Percentiles rank a stretch among this genome's conserved stretches.
Evolutionary conservation across 2,888 invertebrate genomes (phyloP).

Genomic region (Chymomyza procnemis): DNA sequence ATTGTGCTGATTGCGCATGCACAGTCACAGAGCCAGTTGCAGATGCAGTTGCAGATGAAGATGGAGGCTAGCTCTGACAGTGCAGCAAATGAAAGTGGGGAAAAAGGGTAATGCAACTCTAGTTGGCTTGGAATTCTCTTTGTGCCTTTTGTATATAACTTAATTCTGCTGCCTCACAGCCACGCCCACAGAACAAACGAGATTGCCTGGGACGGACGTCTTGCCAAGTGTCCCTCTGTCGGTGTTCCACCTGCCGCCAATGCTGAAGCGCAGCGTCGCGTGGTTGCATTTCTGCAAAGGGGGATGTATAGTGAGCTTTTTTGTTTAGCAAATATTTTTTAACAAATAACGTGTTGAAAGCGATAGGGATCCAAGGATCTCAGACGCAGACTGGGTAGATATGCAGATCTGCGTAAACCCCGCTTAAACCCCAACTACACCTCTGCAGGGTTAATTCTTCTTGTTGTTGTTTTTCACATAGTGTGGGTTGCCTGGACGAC

Average conservation of each 20-base stretch:
- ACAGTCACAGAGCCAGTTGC: slow-evolving; percentile 54
- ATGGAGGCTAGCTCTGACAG: slow-evolving; percentile 17
- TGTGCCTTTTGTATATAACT: slow-evolving; percentile 50
- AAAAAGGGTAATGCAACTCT: slow-evolving; percentile 35
- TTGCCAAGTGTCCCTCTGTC: background rate
- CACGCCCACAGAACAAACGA: slow-evolving; percentile 62
- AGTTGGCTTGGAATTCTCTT: slow-evolving; percentile 1
- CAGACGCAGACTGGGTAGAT: too few species aligned
- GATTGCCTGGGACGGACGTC: slow-evolving; percentile 30
- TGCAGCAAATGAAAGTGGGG: slow-evolving; percentile 46
- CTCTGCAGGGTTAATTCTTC: background rate
- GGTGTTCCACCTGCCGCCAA: slow-evolving; percentile 44
- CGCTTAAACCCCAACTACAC: background rate
- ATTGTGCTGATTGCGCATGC: slow-evolving; percentile 72
- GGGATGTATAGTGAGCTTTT: too few species aligned
- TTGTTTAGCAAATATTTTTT: too few species aligned
- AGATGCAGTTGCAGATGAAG: slow-evolving; percentile 8
- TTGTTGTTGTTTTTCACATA: slow-evolving; percentile 21
- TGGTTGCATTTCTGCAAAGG: too few species aligned
- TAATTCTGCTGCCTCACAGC: slow-evolving; percentile 57
- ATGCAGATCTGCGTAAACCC: too few species aligned
- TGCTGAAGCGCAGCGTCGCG: background rate
- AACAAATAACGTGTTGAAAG: too few species aligned
- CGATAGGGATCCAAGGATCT: too few species aligned
- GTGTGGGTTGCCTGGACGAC: slow-evolving; percentile 54